Evolutionary conservation across 1,140 invertebrate genomes (phyloP), one percentile per base, ranked within the genome.

Genomic region (Drosophila willistoni): DNA sequence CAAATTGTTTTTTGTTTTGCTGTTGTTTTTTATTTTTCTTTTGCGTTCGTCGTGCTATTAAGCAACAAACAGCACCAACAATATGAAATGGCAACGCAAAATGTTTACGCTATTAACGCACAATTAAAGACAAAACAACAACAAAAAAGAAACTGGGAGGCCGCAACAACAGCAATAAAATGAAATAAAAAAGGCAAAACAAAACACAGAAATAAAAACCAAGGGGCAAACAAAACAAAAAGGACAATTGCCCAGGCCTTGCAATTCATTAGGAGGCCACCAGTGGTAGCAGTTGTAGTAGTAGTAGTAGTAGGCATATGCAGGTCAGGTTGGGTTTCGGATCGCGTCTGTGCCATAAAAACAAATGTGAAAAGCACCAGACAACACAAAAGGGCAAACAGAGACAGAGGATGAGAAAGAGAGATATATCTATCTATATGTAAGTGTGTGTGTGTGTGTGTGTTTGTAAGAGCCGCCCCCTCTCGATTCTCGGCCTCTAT

Each of bases 81-180:
- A 73, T 44, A 41, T 54, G 59, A 51, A 74, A 57, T 61, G 56
- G 65, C 75, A 74, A 69, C 60, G n/a, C 34, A 70, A 87, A 87
- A 87, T 87, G 79, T 86, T 87, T 86, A 86, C 84, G 83, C 84
- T 86, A 86, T 86, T 86, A 86, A 86, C 83, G 83, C 83, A 86
- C 83, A 86, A 86, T 87, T 86, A 86, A 86, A 86, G 83, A 86
- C 87, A 87, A 87, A 87, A 29, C 29, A 29, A 29, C 22, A 3
- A 25, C 22, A 29, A 29, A 29, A 29, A 29, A 29, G 6, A 7
- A 86, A 79, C 73, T 67, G 66, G 66, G 55, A 51, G 44, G 44
- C 44, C 65, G 60, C 33, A 65, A 83, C 77, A 80, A 79, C 78
- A 60, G 64, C 19, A 33, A n/a, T 44, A 33, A 33, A n/a, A 47